phyloP scores from a whole-genome alignment of 2,797 vertebrate species.

The Eleutherodactylus coqui region DNA sequence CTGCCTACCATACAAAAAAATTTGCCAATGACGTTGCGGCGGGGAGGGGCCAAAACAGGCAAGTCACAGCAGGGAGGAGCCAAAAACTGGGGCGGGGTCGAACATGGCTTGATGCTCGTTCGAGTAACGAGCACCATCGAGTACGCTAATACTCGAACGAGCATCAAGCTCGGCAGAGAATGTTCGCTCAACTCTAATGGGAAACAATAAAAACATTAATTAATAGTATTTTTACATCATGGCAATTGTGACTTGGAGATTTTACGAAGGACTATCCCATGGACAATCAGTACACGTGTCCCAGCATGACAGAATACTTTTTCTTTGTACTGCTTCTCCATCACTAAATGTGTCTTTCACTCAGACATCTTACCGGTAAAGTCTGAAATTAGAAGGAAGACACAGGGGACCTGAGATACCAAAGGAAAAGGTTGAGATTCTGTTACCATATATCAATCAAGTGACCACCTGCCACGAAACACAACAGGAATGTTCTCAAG shows the following conservation, averaged over 20 bases:
- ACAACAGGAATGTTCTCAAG: slow-evolving; percentile 47
- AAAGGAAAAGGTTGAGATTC: slow-evolving; percentile 32
- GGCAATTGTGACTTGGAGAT: not conserved
- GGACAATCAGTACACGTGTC: not conserved
- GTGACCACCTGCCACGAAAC: slow-evolving; percentile 48
- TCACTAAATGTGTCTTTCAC: not conserved
- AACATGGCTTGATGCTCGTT: too few relatives aligned
- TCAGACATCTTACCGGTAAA: slow-evolving; percentile 1
- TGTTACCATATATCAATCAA: slow-evolving; percentile 45
- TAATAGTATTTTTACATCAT: not conserved
- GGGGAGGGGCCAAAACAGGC: too few relatives aligned
- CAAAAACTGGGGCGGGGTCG: too few relatives aligned
- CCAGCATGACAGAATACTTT: not conserved
- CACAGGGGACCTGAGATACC: slow-evolving; percentile 21
- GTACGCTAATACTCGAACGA: too few relatives aligned
- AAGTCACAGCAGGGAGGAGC: too few relatives aligned
- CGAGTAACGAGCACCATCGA: too few relatives aligned
- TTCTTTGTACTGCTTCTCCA: not conserved
- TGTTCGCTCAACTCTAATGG: too few relatives aligned
- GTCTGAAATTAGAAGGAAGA: slow-evolving; percentile 37
- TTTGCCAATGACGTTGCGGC: too few relatives aligned
- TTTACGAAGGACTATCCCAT: not conserved
- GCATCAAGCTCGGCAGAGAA: too few relatives aligned
- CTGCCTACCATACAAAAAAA: too few relatives aligned
- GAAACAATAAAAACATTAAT: not conserved